Evolutionary conservation across 2,888 invertebrate species (phyloP), one percentile per base, ranked within the genome.

Genomic region (Cephonodes hylas): DNA sequence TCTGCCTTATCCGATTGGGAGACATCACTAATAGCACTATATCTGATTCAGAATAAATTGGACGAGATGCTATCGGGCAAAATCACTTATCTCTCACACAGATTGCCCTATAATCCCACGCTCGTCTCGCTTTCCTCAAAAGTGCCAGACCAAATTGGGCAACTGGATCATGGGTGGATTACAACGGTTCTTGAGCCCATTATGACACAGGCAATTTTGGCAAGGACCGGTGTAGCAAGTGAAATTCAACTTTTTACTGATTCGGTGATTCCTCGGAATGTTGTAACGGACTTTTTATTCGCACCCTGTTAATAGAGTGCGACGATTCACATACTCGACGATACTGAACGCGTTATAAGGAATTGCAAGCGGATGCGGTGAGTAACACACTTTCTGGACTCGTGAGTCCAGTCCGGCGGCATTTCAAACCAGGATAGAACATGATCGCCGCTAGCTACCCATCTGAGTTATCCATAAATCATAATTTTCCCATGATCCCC

Each of bases 91-190:
- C 74, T 77, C 73, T 77, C 70, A 74, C 79, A 79, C 73, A 68
- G 80, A 84, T 82, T 77, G 75, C 77, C 77, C 73, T 75, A 73
- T 73, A 78, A 80, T 85, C 88, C 85, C 86, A 87, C 87, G 86
- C 79, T 79, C 71, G 80, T 72, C 76, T 81, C 76, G 84, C 84
- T 86, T 88, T 86, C 83, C 75, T 81, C 69, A 76, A 78, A 79
- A 74, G 70, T 72, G 73, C 68, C 66, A 60, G 66, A 73, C 80
- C 84, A 82, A 84, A 83, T 81, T 69, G 70, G 78, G 80, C 74
- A 81, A 81, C 74, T 81, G 77, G 79, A 79, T 76, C 77, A 79
- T 75, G 75, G 73, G 71, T 77, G 74, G 76, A 79, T 75, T 75
- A 69, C 73, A 85, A 84, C 86, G 83, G 84, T 81, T 75, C 71